Conservation (phyloP, 1,140 invertebrate species). For the Macrotrachela quadricornifera region DNA sequence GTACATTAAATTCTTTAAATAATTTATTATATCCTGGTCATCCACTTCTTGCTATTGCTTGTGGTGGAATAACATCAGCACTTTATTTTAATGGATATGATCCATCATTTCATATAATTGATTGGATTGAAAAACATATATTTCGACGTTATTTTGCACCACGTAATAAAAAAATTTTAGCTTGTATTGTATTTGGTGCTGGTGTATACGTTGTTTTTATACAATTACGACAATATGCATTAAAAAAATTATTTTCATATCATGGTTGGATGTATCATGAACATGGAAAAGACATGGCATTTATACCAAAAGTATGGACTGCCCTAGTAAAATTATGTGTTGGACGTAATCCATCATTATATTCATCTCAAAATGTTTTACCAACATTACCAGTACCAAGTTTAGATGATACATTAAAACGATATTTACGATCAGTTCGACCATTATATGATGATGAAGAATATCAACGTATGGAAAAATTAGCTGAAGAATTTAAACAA, state of each 20-base stretch:
- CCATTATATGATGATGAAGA: slow-evolving; percentile 57
- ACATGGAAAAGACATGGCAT: slow-evolving; percentile 45
- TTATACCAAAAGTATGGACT: slow-evolving; percentile 58
- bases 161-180: slow-evolving; percentile 13
- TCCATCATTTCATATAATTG: slow-evolving; percentile 28
- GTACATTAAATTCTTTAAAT: slow-evolving; percentile 51
- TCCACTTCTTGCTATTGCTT: slow-evolving; percentile 56
- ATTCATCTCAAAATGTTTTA: slow-evolving; percentile 85
- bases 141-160: background rate
- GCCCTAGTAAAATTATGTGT: slow-evolving; percentile 24
- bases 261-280: slow-evolving; percentile 95
- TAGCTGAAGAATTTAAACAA: slow-evolving; percentile 68
- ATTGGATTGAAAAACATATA: slow-evolving; percentile 17
- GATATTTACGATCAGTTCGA: slow-evolving; percentile 67
- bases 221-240: slow-evolving; percentile 46
- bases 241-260: slow-evolving; percentile 72
- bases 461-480: slow-evolving; percentile 53
- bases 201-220: slow-evolving; percentile 34
- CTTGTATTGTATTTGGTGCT: slow-evolving; percentile 18
- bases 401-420: slow-evolving; percentile 60
- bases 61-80: slow-evolving; percentile 50
- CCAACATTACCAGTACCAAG: slow-evolving; percentile 70
- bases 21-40: slow-evolving; percentile 86
- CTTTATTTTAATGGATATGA: slow-evolving; percentile 53
- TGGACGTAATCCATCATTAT: slow-evolving; percentile 58